Base-by-base conservation (phyloP, 2,888 invertebrate species). In the Gari tellinella region DNA sequence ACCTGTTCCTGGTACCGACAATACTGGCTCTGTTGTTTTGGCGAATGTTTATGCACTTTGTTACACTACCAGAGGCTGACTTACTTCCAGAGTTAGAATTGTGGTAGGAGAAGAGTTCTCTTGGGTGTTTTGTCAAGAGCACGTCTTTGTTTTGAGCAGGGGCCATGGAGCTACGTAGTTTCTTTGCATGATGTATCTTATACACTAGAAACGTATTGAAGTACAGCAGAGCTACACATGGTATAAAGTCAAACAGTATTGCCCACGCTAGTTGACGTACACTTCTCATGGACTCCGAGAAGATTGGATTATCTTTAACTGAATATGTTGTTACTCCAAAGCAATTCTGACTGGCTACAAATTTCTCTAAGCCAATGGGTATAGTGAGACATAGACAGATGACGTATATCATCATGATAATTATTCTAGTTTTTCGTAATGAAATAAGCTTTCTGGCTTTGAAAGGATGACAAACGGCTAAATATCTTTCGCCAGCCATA, bases 391-490 rank as follows among this genome's bases (percentile, higher is more conserved):
- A 52, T 7, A 85, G 67, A 65, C 89, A 89, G 1, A 80, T 38
- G 0, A 83, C 37, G 58, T 87, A 89, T 15, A 88, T 82, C 19
- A 85, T 15, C 5, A 83, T 62, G 46, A 90, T 86, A 52, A 85
- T 86, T 10, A 87, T 80, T n/a, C 87, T 65, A 0, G 90, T 90
- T 37, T 86, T 82, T n/a, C 77, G 80, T 21, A 90, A 72, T 7
- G 87, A 87, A 49, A 91, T 89, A 10, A 90, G 70, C 68, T 89
- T 87, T 25, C 90, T 76, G 1, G 91, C 90, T 65, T 86, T 87
- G 40, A 91, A 86, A 1, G 91, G 90, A 62, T 91, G 90, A 74
- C 91, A 91, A 19, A 91, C 90, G 31, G 91, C 91, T 14, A 89
- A 76, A 61, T 90, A 91, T n/a, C 91, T 78, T 51, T 90, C 90